phyloP scores from a whole-genome alignment of 2,888 invertebrate genomes.

The Nomada ferruginata region DNA sequence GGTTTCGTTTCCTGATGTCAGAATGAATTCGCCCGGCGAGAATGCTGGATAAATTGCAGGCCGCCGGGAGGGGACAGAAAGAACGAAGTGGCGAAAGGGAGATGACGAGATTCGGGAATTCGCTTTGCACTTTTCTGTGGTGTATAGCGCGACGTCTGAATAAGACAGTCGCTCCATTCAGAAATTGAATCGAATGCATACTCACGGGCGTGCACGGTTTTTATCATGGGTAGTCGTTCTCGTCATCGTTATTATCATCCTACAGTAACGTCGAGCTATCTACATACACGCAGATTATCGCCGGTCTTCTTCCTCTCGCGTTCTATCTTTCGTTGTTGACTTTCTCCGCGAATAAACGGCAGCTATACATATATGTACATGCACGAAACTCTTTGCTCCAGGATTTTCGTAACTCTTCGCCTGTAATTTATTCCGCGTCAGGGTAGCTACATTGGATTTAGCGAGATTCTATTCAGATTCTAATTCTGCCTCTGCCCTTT shows the following conservation, averaged over 20 bases:
- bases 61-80: conserved; percentile 16
- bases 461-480: conserved; percentile 42
- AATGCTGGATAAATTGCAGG: conserved; percentile 40
- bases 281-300: conserved; percentile 25
- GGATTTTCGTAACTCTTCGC: conserved; percentile 37
- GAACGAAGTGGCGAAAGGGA: neutral
- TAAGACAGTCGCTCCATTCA: conserved; percentile 76
- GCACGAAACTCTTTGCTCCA: neutral
- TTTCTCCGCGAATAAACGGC: no score
- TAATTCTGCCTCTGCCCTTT: conserved; percentile 44
- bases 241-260: conserved; percentile 49
- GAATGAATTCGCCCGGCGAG: conserved; percentile 45
- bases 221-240: conserved; percentile 65
- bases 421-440: conserved; percentile 40
- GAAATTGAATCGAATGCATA: conserved; percentile 74
- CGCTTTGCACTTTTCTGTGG: conserved; percentile 56
- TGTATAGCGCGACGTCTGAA: conserved; percentile 72
- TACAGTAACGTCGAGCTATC: conserved; percentile 50
- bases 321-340: neutral
- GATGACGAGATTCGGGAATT: conserved; percentile 53
- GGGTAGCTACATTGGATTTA: neutral
- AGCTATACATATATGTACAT: no score
- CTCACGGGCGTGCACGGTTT: conserved; percentile 60
- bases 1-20: conserved; percentile 45
- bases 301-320: conserved; percentile 8